Conservation (phyloP, 2,113 vertebrate species). For the Ammodytes dubius region DNA sequence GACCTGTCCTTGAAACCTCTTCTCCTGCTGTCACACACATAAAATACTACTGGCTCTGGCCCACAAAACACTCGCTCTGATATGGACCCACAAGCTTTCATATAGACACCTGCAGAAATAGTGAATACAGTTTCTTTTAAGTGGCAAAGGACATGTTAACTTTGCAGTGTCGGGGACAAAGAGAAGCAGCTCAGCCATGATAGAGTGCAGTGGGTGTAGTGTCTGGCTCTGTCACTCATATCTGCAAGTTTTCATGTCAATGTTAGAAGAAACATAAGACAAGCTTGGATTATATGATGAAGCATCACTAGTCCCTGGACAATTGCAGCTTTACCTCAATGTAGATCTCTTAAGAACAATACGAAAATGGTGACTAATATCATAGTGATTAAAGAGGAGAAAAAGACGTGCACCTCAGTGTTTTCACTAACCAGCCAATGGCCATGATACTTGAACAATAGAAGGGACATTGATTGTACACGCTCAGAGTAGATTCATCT, state of each 20-base stretch:
- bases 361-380: neutral
- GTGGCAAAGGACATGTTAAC: conserved; percentile 40
- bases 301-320: neutral
- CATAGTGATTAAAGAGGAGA: neutral
- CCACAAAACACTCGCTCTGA: neutral
- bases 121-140: neutral
- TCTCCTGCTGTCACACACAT: conserved; percentile 9
- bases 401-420: neutral
- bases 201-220: neutral
- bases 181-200: neutral
- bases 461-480: neutral
- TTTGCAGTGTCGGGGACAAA: conserved; percentile 2
- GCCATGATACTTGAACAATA: neutral
- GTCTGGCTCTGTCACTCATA: neutral
- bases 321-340: neutral
- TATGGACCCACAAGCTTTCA: neutral
- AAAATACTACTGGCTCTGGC: neutral
- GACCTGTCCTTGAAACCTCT: conserved; percentile 54
- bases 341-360: neutral
- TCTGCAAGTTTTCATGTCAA: neutral
- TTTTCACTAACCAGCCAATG: neutral
- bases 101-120: neutral
- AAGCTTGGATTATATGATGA: neutral
- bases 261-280: neutral
- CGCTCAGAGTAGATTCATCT: neutral